These are phyloP conservation scores for Chauna torquata DNA, from an alignment of 2,113 vertebrate genomes.

Conservation along the genomic window DNA sequence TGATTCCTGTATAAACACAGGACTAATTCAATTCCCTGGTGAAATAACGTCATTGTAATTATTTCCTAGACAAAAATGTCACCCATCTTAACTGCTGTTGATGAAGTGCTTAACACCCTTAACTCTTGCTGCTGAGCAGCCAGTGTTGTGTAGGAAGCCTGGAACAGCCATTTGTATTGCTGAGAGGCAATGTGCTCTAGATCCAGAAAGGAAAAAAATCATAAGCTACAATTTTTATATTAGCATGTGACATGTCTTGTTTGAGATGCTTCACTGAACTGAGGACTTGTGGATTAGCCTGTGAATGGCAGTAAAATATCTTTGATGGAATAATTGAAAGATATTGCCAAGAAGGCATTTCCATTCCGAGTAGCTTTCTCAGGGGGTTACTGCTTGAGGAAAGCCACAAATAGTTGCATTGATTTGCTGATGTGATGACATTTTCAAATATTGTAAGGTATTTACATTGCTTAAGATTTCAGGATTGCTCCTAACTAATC, in stretches of 20 bases:
- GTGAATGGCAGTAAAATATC: slow-evolving; percentile 68
- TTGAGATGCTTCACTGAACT: neutral
- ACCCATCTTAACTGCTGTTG: neutral
- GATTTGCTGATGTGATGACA: slow-evolving; percentile 62
- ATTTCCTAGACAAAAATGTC: neutral
- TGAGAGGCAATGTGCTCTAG: neutral
- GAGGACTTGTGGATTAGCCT: slow-evolving; percentile 23
- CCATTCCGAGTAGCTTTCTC: slow-evolving; percentile 20
- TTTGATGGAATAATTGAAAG: slow-evolving; percentile 61
- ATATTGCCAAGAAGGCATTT: neutral
- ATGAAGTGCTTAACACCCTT: neutral
- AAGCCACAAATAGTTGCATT: slow-evolving; percentile 44
- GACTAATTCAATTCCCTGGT: neutral
- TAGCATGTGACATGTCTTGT: slow-evolving; percentile 10
- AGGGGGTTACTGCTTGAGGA: slow-evolving; percentile 40
- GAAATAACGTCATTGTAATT: neutral
- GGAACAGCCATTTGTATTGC: neutral
- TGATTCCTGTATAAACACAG: neutral
- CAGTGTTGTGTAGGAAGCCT: neutral
- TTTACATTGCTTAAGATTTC: slow-evolving; percentile 42
- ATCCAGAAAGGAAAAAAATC: neutral
- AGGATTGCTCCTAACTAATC: slow-evolving; percentile 30
- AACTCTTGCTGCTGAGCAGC: neutral
- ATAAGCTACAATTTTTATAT: neutral
- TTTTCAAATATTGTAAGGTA: slow-evolving; percentile 54